phyloP scores from a whole-genome alignment of 2,113 vertebrate species.

The Pseudopipra pipra region DNA sequence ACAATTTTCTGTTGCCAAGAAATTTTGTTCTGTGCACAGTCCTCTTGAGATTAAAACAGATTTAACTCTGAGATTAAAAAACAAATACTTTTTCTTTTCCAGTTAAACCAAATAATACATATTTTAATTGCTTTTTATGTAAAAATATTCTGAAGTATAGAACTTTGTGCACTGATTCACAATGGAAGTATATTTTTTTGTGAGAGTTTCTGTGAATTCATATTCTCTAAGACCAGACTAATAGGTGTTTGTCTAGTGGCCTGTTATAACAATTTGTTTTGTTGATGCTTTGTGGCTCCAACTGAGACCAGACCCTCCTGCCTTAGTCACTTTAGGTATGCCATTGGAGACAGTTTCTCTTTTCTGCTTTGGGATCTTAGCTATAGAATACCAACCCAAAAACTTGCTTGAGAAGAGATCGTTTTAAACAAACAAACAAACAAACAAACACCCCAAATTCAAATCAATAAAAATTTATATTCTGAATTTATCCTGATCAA shows the following conservation, averaged over 20 bases:
- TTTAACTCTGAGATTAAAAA: neutral
- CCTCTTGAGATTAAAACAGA: neutral
- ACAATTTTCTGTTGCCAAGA: neutral
- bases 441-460: neutral
- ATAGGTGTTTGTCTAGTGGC: neutral
- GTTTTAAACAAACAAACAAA: neutral
- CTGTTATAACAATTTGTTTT: neutral
- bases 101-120: neutral
- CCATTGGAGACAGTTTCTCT: neutral
- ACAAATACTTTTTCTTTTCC: neutral
- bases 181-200: neutral
- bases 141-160: neutral
- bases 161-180: neutral
- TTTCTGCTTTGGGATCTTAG: neutral
- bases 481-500: neutral
- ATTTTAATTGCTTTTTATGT: constrained; percentile 9
- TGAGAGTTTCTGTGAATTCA: neutral
- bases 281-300: neutral
- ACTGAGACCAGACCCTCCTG: neutral
- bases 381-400: neutral
- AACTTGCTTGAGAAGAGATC: neutral
- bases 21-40: neutral
- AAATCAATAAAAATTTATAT: neutral
- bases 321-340: neutral
- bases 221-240: neutral